These are phyloP conservation scores for Ctenicera cuprea DNA, from an alignment of 2,888 invertebrate genomes.

Conservation along the genomic window DNA sequence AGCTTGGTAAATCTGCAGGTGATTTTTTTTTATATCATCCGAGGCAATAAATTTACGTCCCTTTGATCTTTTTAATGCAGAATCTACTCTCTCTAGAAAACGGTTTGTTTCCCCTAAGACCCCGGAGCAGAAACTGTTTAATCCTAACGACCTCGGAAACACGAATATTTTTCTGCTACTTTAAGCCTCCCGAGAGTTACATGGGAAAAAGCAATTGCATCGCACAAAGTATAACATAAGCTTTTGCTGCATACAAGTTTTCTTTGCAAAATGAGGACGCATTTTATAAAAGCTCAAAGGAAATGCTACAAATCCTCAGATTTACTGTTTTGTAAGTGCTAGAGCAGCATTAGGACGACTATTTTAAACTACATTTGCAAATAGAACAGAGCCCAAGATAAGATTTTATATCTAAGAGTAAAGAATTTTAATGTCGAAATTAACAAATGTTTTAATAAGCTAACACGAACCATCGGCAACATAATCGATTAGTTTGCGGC, in stretches of 20 bases:
- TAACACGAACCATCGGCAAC: too few species aligned
- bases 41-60: slow-evolving; percentile 26
- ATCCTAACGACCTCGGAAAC: slow-evolving; percentile 33
- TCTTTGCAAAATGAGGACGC: slow-evolving; percentile 21
- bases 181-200: slow-evolving; percentile 40
- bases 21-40: slow-evolving; percentile 34
- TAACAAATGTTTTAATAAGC: too few species aligned
- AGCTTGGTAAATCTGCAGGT: slow-evolving; percentile 29
- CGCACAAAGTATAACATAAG: slow-evolving; percentile 34
- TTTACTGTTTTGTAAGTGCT: slow-evolving; percentile 13
- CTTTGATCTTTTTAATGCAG: slow-evolving; percentile 34
- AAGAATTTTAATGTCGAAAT: too few species aligned
- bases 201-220: slow-evolving; percentile 45
- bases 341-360: background rate
- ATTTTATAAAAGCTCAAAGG: slow-evolving; percentile 4
- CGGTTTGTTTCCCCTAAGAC: slow-evolving; percentile 19
- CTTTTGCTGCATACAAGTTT: slow-evolving; percentile 16
- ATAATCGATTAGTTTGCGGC: too few species aligned
- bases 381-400: too few species aligned
- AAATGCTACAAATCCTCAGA: slow-evolving; percentile 22
- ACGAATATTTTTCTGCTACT: slow-evolving; percentile 38
- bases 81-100: background rate
- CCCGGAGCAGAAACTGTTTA: slow-evolving; percentile 18
- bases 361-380: background rate
- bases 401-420: too few species aligned